phyloP scores from a whole-genome alignment of 2,888 invertebrate genomes.

The Julus scanicus region DNA sequence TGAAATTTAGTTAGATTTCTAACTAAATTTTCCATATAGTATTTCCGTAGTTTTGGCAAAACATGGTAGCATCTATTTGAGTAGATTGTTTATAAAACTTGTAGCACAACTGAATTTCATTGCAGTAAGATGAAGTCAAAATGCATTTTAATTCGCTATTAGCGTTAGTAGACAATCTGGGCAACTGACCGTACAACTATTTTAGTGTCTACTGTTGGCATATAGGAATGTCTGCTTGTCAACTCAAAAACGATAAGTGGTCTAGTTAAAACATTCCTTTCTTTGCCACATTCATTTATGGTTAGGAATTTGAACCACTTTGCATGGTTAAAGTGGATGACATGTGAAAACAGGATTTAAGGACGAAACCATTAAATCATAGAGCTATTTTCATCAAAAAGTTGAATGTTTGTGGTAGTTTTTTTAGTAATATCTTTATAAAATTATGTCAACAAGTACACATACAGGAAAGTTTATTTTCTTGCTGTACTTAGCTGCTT shows the following conservation, averaged over 20 bases:
- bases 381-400: neutral
- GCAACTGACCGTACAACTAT: constrained; percentile 5
- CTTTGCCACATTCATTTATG: constrained; percentile 24
- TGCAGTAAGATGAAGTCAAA: neutral
- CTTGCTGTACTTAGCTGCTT: too few relatives aligned
- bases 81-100: too few relatives aligned
- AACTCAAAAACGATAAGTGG: neutral
- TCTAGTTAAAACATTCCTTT: constrained; percentile 1
- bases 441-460: too few relatives aligned
- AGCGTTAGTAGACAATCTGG: neutral
- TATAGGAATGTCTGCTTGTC: neutral
- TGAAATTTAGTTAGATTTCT: too few relatives aligned
- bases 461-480: too few relatives aligned
- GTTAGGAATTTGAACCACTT: constrained; percentile 10
- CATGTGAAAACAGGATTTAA: neutral
- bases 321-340: neutral
- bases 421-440: neutral
- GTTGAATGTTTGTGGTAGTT: neutral
- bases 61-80: too few relatives aligned
- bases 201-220: neutral
- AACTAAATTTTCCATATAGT: too few relatives aligned
- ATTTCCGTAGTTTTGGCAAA: too few relatives aligned
- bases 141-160: neutral
- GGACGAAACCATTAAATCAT: neutral
- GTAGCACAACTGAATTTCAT: too few relatives aligned